phyloP scores from a whole-genome alignment of 2,888 invertebrate genomes.

The Hedya salicella region DNA sequence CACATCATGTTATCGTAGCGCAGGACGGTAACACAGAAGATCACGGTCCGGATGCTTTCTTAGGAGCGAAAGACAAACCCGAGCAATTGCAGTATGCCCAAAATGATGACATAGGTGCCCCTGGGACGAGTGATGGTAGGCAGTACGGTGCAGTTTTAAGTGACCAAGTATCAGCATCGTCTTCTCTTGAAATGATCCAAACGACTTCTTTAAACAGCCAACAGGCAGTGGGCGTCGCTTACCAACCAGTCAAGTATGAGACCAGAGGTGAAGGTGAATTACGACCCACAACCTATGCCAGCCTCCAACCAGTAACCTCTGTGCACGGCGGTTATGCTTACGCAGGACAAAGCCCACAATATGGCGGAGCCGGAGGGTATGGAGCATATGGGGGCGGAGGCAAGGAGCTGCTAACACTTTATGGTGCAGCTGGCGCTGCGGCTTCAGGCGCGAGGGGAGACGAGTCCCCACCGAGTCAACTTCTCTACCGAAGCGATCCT shows the following conservation, averaged over 20 bases:
- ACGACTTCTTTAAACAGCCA: slow-evolving; percentile 71
- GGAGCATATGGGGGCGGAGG: slow-evolving; percentile 56
- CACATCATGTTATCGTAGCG: slow-evolving; percentile 70
- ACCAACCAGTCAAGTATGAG: slow-evolving; percentile 80
- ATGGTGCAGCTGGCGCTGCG: slow-evolving; percentile 54
- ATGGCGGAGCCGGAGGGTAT: slow-evolving; percentile 56
- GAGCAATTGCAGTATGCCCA: slow-evolving; percentile 63
- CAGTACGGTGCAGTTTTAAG: slow-evolving; percentile 65
- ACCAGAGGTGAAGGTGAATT: slow-evolving; percentile 69
- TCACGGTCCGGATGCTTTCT: slow-evolving; percentile 65
- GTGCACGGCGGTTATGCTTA: slow-evolving; percentile 74
- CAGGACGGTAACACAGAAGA: slow-evolving; percentile 66
- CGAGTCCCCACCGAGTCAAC: slow-evolving; percentile 83
- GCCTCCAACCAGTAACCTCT: slow-evolving; percentile 87
- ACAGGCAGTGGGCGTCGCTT: slow-evolving; percentile 73
- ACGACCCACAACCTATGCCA: slow-evolving; percentile 84
- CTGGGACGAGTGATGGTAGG: slow-evolving; percentile 60
- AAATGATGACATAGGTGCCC: slow-evolving; percentile 51
- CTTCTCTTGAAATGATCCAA: slow-evolving; percentile 75
- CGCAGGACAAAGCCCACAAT: slow-evolving; percentile 69
- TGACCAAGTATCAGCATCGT: slow-evolving; percentile 61
- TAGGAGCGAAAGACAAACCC: slow-evolving; percentile 63
- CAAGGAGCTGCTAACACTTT: slow-evolving; percentile 58
- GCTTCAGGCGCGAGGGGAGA: slow-evolving; percentile 67
- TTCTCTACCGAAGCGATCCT: slow-evolving; percentile 88